Base-by-base conservation (phyloP, 2,113 vertebrate species). In the Gymnocephalus cernua region DNA sequence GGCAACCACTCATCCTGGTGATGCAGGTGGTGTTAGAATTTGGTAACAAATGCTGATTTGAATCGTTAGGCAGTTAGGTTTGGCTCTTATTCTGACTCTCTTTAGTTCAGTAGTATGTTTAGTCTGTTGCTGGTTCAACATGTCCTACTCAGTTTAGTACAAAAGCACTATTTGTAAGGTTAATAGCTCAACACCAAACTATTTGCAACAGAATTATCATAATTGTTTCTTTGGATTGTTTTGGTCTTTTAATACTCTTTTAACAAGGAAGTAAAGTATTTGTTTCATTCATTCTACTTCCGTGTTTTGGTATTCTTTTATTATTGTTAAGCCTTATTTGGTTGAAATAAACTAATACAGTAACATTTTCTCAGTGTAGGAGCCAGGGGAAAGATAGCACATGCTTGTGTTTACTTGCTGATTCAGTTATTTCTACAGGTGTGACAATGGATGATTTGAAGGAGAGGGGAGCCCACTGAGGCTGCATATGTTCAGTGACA, bases 161-260 rank as follows among this genome's bases (percentile, higher is more conserved):
- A 82, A 50, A 68, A n/a, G 45, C 44, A 73, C 41, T 73, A 4
- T 47, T 23, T 54, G 29, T 41, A 41, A 41, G 38, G 38, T 41
- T 10, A 41, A 41, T 41, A 38, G 38, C 11, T 23, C 15, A 29
- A 48, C 18, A 32, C 7, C 7, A 73, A 73, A 51, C 4, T 25
- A 19, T 19, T 19, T 50, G 9, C 58, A 56, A 41, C 67, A 56
- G 21, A 38, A 2, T 23, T 13, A 29, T 48, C 51, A 18, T 19
- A 10, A 57, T 71, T 72, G 16, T 29, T 27, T 58, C 16, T 59
- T 18, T 47, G 23, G 18, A 11, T 41, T 8, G 19, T 66, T 41
- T 14, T 27, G 63, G 29, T 47, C 38, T 27, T 64, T 48, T 48
- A 64, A 15, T 44, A 14, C 41, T 38, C 16, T 48, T 29, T 48